phyloP scores from a whole-genome alignment of 2,113 vertebrate species.

The Ramphastos sulfuratus region DNA sequence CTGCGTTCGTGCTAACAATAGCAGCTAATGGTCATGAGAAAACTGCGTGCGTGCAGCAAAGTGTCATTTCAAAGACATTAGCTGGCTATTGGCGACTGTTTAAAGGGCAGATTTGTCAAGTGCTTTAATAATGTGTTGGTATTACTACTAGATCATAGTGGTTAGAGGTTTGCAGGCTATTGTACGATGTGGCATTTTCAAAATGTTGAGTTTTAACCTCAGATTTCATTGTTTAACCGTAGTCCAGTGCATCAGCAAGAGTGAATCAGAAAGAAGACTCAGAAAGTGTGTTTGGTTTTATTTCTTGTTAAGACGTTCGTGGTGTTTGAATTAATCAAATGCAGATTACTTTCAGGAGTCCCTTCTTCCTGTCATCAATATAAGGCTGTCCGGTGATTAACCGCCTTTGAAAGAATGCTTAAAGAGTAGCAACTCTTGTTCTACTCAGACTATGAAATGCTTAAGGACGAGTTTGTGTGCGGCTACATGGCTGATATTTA shows the following conservation, averaged over 20 bases:
- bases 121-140: too few species aligned
- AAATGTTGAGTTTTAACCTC: not conserved
- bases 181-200: fast-evolving
- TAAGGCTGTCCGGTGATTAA: not conserved
- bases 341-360: not conserved
- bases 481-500: not conserved
- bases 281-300: not conserved
- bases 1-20: fast-evolving
- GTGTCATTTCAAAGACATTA: not conserved
- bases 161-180: not conserved
- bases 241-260: not conserved
- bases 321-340: not conserved
- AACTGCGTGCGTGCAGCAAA: fast-evolving
- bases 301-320: not conserved
- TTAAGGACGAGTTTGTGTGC: not conserved
- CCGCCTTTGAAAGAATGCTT: not conserved
- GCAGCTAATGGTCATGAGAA: not conserved
- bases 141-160: fast-evolving
- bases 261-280: not conserved
- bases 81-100: too few species aligned
- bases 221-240: not conserved
- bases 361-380: not conserved
- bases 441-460: not conserved
- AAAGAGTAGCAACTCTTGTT: not conserved
- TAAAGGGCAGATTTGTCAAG: fast-evolving